Percentiles rank a stretch among this genome's conserved stretches.
phyloP scores from a whole-genome alignment of 2,797 vertebrate species.

The Myotis daubentonii region DNA sequence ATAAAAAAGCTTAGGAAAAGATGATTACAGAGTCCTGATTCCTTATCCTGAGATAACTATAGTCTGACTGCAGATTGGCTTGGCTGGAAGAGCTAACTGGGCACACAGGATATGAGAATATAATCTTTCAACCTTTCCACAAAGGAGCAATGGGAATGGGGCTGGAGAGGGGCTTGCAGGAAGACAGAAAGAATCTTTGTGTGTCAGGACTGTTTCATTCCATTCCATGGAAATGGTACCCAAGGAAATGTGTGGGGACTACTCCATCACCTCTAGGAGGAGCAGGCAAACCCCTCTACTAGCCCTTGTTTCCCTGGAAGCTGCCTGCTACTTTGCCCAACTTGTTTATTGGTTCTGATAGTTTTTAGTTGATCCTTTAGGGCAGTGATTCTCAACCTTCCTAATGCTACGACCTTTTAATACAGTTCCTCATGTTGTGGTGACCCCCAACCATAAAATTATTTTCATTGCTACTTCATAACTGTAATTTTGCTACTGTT shows the following conservation, averaged over 20 bases:
- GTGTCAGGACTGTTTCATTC: slow-evolving; percentile 46
- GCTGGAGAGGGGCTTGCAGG: neutral
- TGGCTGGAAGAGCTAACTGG: slow-evolving; percentile 46
- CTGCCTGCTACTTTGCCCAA: neutral
- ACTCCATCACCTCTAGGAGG: neutral
- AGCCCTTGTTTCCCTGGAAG: neutral
- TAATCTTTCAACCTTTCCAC: slow-evolving; percentile 67
- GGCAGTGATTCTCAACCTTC: too few species aligned
- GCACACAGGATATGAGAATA: slow-evolving; percentile 70
- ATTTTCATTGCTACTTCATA: too few species aligned
- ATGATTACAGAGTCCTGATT: slow-evolving; percentile 48
- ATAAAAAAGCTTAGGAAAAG: slow-evolving; percentile 67
- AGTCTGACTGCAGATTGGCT: slow-evolving; percentile 41
- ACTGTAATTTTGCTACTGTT: too few species aligned
- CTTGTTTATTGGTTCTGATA: neutral
- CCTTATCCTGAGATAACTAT: slow-evolving; percentile 67
- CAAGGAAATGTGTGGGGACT: neutral
- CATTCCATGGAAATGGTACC: slow-evolving; percentile 39
- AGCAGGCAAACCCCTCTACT: neutral
- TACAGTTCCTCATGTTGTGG: too few species aligned
- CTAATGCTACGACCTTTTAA: too few species aligned
- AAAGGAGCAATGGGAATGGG: neutral
- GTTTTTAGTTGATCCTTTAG: slow-evolving; percentile 29
- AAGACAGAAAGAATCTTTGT: slow-evolving; percentile 56
- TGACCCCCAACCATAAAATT: too few species aligned